Conservation (phyloP, 2,797 vertebrate genomes). For the Fistularia commersonii region DNA sequence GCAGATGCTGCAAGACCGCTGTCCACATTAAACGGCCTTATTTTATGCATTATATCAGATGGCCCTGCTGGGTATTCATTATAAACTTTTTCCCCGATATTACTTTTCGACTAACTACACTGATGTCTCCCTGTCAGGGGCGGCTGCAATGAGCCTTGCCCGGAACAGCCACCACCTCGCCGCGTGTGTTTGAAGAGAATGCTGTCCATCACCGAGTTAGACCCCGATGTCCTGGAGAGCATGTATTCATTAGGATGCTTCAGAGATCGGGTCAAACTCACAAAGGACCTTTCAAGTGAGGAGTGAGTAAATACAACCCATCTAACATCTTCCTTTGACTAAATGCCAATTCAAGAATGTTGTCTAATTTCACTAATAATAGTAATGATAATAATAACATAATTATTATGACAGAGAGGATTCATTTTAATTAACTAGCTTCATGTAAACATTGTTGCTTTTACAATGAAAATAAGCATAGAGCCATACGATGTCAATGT, state of each 20-base stretch:
- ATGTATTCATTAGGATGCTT: slow-evolving; percentile 93
- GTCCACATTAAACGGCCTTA: no score
- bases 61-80: no score
- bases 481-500: no score
- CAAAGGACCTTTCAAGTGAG: slow-evolving; percentile 85
- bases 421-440: no score
- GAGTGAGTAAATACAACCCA: slow-evolving; percentile 78
- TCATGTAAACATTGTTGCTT: no score
- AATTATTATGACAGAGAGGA: no score
- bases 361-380: no score
- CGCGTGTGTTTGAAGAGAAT: slow-evolving; percentile 84
- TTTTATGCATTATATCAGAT: no score
- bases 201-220: slow-evolving; percentile 83
- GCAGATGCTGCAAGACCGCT: no score
- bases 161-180: slow-evolving; percentile 84
- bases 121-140: slow-evolving; percentile 62
- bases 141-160: slow-evolving; percentile 87
- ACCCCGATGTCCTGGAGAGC: slow-evolving; percentile 90
- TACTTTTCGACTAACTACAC: background rate
- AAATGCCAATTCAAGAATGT: background rate
- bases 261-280: slow-evolving; percentile 85
- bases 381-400: no score
- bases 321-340: slow-evolving; percentile 15
- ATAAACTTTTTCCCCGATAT: background rate
- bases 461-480: no score